Evolutionary conservation across 2,113 vertebrate species (phyloP), one percentile per base, ranked within the genome.

Genomic region (Fulica atra): DNA sequence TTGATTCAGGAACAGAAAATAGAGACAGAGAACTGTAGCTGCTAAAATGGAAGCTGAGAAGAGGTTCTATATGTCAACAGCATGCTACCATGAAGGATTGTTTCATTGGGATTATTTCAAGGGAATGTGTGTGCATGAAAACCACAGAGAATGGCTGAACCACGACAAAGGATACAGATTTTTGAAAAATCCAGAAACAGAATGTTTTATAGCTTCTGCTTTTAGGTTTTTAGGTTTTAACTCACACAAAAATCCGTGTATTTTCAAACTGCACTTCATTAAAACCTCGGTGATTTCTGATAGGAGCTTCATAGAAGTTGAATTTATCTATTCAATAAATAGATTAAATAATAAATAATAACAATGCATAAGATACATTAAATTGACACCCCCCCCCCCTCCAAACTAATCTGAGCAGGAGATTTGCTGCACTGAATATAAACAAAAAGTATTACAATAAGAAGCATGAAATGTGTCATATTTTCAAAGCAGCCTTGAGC

Each of bases 321-420:
- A 84, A 77, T 96, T 83, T 86, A 93, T 86, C 64, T 91, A 68
- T 90, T 81, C 77, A 96, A 94, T 91, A 89, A 85, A 95, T 96
- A 93, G 79, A 86, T 94, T 78, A 92, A 96, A 89, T 92, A 7
- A 86, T 86, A 92, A 97, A 96, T 95, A 97, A 74, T 87, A 89
- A 90, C 73, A 95, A 35, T 83, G 35, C 36, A 11, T 73, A 80
- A 84, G 35, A 85, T 84, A 73, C n/a, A 18, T 54, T 73, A 80
- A 93, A 90, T 59, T 95, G 81, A 90, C 94, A 81, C n/a, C n/a
- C n/a, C n/a, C n/a, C n/a, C n/a, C n/a, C n/a, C n/a, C n/a, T n/a
- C n/a, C 35, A 86, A 70, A 74, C 69, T 88, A 93, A 76, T 81
- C 16, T 72, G 38, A 61, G 57, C 57, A 61, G 21, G 25, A 72